Conservation (phyloP, 1,140 invertebrate species). For the Papilio xuthus region DNA sequence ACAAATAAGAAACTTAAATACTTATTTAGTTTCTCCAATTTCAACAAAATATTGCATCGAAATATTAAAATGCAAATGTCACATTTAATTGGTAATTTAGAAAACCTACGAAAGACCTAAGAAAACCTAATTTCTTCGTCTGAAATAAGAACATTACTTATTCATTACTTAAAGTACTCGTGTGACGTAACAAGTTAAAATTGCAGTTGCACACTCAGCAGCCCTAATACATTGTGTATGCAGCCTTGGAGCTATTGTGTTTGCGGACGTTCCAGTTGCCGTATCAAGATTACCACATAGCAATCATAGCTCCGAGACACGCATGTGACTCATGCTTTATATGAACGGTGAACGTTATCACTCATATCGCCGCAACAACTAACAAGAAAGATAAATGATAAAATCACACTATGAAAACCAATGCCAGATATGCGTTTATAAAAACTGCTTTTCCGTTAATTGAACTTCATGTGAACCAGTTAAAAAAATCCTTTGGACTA, state of each 20-base stretch:
- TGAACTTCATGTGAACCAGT: too few relatives aligned
- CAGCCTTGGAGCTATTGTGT: slow-evolving; percentile 9
- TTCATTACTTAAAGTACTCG: background rate
- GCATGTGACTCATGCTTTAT: background rate
- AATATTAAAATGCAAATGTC: too few relatives aligned
- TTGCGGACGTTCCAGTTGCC: slow-evolving; percentile 13
- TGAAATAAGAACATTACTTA: too few relatives aligned
- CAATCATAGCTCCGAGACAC: background rate
- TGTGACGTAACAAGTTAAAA: slow-evolving; percentile 3
- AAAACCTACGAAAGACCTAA: too few relatives aligned
- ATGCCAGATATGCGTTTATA: background rate
- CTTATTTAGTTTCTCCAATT: too few relatives aligned
- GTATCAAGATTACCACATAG: slow-evolving; percentile 31
- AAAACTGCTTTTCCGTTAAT: too few relatives aligned
- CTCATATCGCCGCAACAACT: background rate
- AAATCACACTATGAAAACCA: background rate
- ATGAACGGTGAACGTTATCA: background rate
- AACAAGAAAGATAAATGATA: background rate
- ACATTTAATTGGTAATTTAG: too few relatives aligned
- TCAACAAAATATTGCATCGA: too few relatives aligned
- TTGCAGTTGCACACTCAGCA: slow-evolving; percentile 21
- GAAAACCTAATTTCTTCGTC: too few relatives aligned
- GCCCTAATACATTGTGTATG: slow-evolving; percentile 20
- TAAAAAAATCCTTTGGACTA: too few relatives aligned
- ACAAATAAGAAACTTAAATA: too few relatives aligned